These are phyloP conservation scores for Sylvilagus bachmani DNA, from an alignment of 2,113 vertebrate genomes.

Conservation along the genomic window DNA sequence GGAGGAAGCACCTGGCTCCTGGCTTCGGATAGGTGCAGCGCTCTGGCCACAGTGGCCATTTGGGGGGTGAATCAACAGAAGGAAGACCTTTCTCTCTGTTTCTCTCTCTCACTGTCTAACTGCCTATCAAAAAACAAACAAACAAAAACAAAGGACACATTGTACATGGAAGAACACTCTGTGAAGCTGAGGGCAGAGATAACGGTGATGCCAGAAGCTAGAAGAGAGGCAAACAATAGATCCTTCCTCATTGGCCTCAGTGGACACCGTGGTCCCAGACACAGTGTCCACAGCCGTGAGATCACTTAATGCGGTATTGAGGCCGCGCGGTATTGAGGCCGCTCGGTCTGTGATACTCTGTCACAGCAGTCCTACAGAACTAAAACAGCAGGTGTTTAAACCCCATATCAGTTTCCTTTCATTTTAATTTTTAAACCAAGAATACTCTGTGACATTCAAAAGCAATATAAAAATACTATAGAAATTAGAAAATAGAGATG, in stretches of 20 bases:
- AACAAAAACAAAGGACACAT: no score
- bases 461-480: not conserved
- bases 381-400: not conserved
- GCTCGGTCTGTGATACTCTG: not conserved
- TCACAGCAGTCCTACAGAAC: not conserved
- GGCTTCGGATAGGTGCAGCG: no score
- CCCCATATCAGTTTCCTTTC: not conserved
- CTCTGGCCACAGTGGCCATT: no score
- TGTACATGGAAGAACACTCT: not conserved
- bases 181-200: not conserved
- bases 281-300: not conserved
- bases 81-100: no score
- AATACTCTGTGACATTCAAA: not conserved
- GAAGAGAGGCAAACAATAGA: not conserved
- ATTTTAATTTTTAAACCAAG: constrained; percentile 36
- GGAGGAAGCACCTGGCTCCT: no score
- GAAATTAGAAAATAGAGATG: not conserved
- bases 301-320: not conserved
- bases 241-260: not conserved
- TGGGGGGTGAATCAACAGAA: no score
- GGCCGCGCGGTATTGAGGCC: not conserved
- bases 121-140: no score
- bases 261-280: no score
- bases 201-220: not conserved
- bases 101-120: no score